phyloP scores from a whole-genome alignment of 2,113 vertebrate genomes.

The Perognathus longimembris region DNA sequence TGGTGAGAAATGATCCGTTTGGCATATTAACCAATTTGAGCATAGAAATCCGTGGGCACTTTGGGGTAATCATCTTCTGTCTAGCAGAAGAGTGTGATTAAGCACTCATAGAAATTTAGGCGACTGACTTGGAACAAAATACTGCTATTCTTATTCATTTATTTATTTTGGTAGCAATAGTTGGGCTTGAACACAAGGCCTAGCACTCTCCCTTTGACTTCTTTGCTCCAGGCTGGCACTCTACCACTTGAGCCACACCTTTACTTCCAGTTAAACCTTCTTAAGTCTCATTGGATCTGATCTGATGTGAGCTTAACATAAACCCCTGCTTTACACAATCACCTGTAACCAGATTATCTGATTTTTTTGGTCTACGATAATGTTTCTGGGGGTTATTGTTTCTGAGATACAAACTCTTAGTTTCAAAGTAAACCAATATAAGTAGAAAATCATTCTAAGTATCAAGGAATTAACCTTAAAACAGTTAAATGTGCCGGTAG shows the following conservation, averaged over 20 bases:
- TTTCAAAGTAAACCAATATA: slow-evolving; percentile 23
- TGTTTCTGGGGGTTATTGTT: background rate
- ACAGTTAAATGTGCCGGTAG: background rate
- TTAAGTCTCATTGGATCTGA: slow-evolving; percentile 24
- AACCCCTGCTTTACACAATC: slow-evolving; percentile 22
- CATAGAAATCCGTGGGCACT: background rate
- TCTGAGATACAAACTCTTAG: slow-evolving; percentile 28
- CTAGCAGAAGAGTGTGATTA: background rate
- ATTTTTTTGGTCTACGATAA: background rate
- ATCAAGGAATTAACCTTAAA: background rate
- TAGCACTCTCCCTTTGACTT: too few relatives aligned
- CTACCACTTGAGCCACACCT: too few relatives aligned
- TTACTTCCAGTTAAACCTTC: too few relatives aligned
- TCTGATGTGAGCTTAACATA: slow-evolving; percentile 12
- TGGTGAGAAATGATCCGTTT: background rate
- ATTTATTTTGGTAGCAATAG: too few relatives aligned
- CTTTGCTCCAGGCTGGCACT: too few relatives aligned
- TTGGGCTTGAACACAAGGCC: too few relatives aligned
- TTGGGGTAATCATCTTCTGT: background rate
- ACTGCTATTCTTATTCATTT: background rate
- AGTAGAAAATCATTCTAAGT: background rate
- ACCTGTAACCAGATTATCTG: background rate
- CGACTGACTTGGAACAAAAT: background rate
- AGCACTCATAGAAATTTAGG: background rate
- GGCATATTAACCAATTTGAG: background rate